These are phyloP conservation scores for Tenthredo notha DNA, from an alignment of 2,888 invertebrate species.

Conservation along the genomic window DNA sequence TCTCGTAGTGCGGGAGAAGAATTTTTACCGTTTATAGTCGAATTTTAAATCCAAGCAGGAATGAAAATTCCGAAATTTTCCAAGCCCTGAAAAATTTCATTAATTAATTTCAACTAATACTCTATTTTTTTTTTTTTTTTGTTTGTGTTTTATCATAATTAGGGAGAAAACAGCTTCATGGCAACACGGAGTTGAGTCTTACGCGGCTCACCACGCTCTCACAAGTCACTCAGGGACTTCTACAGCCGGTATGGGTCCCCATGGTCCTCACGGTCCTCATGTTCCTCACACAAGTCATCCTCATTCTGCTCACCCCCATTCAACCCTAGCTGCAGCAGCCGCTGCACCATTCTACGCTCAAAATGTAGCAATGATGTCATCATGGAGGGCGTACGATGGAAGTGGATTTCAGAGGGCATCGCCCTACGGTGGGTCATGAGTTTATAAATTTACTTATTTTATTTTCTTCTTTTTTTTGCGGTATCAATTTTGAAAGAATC, in stretches of 20 bases:
- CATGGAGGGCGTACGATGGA: constrained; percentile 89
- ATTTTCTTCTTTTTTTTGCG: too few species aligned
- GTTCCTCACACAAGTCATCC: constrained; percentile 72
- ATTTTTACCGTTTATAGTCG: too few species aligned
- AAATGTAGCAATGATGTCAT: constrained; percentile 89
- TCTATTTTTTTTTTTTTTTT: neutral
- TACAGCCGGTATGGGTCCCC: constrained; percentile 73
- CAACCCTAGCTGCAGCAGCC: constrained; percentile 79
- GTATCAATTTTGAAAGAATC: neutral
- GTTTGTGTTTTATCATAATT: too few species aligned
- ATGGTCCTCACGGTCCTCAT: constrained; percentile 66
- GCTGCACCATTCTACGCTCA: constrained; percentile 88
- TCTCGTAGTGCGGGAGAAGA: too few species aligned
- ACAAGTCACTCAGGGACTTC: constrained; percentile 74
- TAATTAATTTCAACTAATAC: neutral
- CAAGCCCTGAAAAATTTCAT: neutral
- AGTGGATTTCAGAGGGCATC: constrained; percentile 89
- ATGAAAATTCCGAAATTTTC: neutral
- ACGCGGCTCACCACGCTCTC: constrained; percentile 75
- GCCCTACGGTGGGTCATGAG: constrained; percentile 84
- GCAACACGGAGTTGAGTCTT: constrained; percentile 77
- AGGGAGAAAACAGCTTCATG: constrained; percentile 77
- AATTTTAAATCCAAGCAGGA: too few species aligned
- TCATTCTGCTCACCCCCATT: constrained; percentile 81
- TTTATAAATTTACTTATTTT: neutral